Evolutionary conservation across 92 coral and sea anemone species (phyloP).

Genomic region (Chrysogorgia sp.): DNA sequence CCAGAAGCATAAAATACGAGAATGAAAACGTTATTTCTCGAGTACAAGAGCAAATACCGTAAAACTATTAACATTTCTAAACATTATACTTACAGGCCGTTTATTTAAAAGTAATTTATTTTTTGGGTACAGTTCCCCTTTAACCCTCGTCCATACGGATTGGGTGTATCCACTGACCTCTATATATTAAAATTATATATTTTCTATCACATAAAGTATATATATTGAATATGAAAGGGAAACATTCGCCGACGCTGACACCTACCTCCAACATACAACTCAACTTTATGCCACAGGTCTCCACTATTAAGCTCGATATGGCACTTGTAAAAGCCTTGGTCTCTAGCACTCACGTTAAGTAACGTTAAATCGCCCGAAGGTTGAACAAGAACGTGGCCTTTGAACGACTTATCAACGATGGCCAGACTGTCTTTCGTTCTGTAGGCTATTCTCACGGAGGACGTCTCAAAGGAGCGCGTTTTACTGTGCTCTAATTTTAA

Average conservation of each 20-base stretch:
- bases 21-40: too few species aligned
- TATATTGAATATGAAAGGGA: too few species aligned
- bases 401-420: neutral
- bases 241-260: neutral
- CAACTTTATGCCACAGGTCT: neutral
- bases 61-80: too few species aligned
- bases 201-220: too few species aligned
- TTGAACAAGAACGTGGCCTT: neutral
- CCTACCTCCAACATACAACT: conserved; percentile 40
- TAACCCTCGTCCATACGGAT: too few species aligned
- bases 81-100: too few species aligned
- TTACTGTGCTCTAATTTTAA: conserved; percentile 18
- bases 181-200: too few species aligned
- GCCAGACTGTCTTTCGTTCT: neutral
- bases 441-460: conserved; percentile 12
- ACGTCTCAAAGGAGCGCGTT: neutral
- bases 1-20: too few species aligned
- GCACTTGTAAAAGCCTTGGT: conserved; percentile 29
- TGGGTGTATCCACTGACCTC: too few species aligned
- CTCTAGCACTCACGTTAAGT: neutral
- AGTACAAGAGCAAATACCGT: too few species aligned
- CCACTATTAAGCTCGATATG: neutral
- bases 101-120: too few species aligned
- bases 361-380: conserved; percentile 11
- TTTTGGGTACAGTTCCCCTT: too few species aligned